These are phyloP conservation scores for Orgyia antiqua DNA, from an alignment of 2,888 invertebrate species.

Conservation along the genomic window DNA sequence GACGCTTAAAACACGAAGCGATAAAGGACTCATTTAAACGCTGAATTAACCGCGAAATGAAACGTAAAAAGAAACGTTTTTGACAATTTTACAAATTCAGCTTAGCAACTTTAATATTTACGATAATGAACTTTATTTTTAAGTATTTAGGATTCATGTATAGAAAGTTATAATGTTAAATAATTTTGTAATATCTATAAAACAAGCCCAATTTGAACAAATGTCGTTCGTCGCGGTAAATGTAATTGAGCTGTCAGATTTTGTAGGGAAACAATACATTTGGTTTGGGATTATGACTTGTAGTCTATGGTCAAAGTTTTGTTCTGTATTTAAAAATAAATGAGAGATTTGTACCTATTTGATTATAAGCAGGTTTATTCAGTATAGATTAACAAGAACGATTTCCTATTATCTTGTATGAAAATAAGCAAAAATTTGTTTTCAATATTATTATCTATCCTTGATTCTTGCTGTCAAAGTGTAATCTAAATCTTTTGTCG, in stretches of 20 bases:
- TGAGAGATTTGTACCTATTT: too few species aligned
- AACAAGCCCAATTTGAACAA: conserved; percentile 68
- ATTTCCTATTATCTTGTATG: too few species aligned
- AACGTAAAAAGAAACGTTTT: conserved; percentile 55
- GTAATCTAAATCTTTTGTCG: too few species aligned
- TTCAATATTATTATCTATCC: too few species aligned
- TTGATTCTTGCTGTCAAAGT: too few species aligned
- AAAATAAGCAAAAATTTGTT: too few species aligned
- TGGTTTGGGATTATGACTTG: conserved; percentile 17
- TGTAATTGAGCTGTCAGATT: conserved; percentile 70
- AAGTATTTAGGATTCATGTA: conserved; percentile 5
- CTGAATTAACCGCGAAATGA: conserved; percentile 69
- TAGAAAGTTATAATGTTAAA: conserved; percentile 4
- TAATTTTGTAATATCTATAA: conserved; percentile 30
- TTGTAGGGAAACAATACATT: conserved; percentile 48
- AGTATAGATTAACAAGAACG: too few species aligned
- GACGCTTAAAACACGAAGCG: conserved; percentile 58
- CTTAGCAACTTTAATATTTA: conserved; percentile 5
- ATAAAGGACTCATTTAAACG: conserved; percentile 77
- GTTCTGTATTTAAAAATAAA: too few species aligned
- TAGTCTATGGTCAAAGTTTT: conserved; percentile 8
- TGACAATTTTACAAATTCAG: conserved; percentile 25
- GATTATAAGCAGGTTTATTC: too few species aligned
- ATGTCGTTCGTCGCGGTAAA: conserved; percentile 59
- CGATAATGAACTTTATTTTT: conserved; percentile 24